Evolutionary conservation across 2,797 vertebrate genomes (phyloP).

Genomic region (Acanthornis magna): DNA sequence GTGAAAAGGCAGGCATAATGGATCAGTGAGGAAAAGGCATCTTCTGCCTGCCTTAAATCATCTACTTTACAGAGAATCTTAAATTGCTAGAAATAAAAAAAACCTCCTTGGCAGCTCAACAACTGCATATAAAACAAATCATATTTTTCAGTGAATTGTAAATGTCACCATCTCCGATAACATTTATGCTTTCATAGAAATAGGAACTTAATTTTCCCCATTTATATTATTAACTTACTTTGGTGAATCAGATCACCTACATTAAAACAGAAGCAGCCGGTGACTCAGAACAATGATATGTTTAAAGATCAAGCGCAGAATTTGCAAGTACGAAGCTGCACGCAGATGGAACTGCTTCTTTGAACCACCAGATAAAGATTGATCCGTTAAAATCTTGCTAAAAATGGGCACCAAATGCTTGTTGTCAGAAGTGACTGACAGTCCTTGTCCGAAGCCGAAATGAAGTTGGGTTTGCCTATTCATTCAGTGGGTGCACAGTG

Average conservation of each 20-base stretch:
- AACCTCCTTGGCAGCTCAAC: conserved; percentile 53
- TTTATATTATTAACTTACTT: conserved; percentile 45
- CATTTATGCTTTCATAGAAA: conserved; percentile 60
- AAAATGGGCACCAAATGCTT: conserved; percentile 60
- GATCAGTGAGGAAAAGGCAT: conserved; percentile 59
- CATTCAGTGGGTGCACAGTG: not conserved
- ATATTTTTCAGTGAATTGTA: conserved; percentile 2
- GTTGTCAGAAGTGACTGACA: conserved; percentile 62
- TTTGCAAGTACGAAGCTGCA: conserved; percentile 15
- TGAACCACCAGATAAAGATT: conserved; percentile 50
- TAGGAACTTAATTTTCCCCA: conserved; percentile 26
- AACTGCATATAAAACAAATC: conserved; percentile 51
- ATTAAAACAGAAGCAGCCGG: not conserved
- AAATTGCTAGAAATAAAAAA: conserved; percentile 64
- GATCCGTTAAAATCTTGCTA: conserved; percentile 50
- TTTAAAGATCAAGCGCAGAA: not conserved
- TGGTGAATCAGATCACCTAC: conserved; percentile 50
- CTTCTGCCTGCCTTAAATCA: conserved; percentile 66
- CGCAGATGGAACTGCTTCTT: conserved; percentile 40
- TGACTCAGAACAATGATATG: conserved; percentile 12
- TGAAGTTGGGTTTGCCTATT: conserved; percentile 33
- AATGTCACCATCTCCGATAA: conserved; percentile 27
- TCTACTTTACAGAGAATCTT: conserved; percentile 55
- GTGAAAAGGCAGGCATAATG: conserved; percentile 55
- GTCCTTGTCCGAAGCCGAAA: conserved; percentile 3